Conservation (phyloP, 2,888 invertebrate species). For the Phortica okadai region DNA sequence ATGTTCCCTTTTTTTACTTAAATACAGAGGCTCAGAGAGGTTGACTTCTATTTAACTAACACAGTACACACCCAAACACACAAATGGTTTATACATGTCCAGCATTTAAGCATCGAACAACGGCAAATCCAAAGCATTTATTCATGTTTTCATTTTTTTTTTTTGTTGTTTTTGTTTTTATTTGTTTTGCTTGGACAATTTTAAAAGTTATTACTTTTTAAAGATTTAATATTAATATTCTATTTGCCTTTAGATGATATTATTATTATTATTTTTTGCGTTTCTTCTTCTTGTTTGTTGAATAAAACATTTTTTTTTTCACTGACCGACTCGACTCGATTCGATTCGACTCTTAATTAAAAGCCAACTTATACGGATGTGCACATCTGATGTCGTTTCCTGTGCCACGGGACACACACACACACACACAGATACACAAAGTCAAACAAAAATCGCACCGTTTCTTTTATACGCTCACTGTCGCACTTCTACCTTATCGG, state of each 20-base stretch:
- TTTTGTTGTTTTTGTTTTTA: slow-evolving; percentile 8
- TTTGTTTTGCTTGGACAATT: slow-evolving; percentile 20
- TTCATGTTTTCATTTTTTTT: background rate
- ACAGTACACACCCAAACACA: background rate
- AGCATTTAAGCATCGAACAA: background rate
- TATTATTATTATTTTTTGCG: slow-evolving; percentile 18
- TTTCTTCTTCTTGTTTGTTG: slow-evolving; percentile 9
- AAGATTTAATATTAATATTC: slow-evolving; percentile 25
- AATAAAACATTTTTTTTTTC: slow-evolving; percentile 29
- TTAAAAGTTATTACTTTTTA: slow-evolving; percentile 26
- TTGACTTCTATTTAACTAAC: slow-evolving; percentile 31
- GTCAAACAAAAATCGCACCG: background rate
- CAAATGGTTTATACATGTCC: background rate
- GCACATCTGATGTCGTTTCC: slow-evolving; percentile 64
- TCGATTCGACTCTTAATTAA: slow-evolving; percentile 60
- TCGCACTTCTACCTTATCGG: slow-evolving; percentile 17
- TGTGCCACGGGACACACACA: slow-evolving; percentile 50
- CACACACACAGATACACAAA: background rate
- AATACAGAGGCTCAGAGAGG: slow-evolving; percentile 28
- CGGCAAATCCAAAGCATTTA: background rate
- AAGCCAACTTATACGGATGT: slow-evolving; percentile 61
- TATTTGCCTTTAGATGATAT: slow-evolving; percentile 6
- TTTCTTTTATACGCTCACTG: background rate
- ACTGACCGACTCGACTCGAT: slow-evolving; percentile 36
- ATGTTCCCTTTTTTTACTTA: slow-evolving; percentile 22